These are phyloP conservation scores for Rhegmatorhina hoffmannsi DNA, from an alignment of 2,113 vertebrate species.

Conservation along the genomic window DNA sequence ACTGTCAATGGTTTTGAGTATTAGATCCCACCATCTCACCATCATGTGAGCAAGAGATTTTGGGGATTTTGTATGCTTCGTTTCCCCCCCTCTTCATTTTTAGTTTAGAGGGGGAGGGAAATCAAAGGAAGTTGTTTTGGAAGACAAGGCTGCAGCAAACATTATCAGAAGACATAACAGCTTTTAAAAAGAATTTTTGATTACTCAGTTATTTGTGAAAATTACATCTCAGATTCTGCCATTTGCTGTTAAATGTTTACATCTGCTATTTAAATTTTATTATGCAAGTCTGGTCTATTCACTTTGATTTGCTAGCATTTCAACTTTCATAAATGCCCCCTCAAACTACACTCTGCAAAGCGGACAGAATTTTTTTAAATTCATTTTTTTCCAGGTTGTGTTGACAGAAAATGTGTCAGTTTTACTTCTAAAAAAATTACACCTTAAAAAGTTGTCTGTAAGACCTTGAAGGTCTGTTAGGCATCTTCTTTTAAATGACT, in stretches of 20 bases:
- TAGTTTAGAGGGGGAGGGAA: background rate
- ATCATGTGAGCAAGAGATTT: background rate
- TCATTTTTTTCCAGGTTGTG: background rate
- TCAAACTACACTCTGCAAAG: background rate
- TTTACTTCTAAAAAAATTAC: background rate
- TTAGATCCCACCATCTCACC: background rate
- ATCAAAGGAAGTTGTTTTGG: background rate
- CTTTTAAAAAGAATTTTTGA: background rate
- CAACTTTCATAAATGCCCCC: background rate
- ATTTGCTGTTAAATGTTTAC: background rate
- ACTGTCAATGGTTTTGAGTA: background rate
- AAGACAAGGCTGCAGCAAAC: background rate
- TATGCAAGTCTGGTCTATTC: background rate
- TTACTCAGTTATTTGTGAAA: background rate
- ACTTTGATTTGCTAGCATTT: background rate
- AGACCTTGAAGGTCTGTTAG: background rate
- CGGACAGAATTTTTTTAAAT: background rate
- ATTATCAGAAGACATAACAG: background rate
- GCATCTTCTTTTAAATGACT: background rate
- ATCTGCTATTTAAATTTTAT: background rate
- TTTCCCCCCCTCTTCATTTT: background rate
- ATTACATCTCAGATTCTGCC: background rate
- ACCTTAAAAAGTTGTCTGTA: background rate
- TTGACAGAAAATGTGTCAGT: background rate
- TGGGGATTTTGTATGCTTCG: background rate